A percentile compares a stretch with the other conserved stretches of the same genome.
phyloP scores from a whole-genome alignment of 2,797 vertebrate species.

The Manis pentadactyla region DNA sequence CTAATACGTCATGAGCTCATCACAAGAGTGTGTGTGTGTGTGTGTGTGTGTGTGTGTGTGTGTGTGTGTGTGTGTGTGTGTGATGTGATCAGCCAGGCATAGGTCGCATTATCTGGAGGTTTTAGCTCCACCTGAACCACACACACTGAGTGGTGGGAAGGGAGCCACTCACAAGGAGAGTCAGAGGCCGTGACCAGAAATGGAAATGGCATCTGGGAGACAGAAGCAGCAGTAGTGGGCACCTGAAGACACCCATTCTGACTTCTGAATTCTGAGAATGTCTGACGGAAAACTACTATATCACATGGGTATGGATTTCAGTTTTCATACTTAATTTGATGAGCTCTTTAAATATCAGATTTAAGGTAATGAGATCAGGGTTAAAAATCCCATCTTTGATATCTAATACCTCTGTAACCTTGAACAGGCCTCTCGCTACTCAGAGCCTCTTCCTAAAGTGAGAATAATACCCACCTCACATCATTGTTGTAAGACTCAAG shows the following conservation, averaged over 20 bases:
- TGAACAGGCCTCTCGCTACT: background rate
- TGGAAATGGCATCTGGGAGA: background rate
- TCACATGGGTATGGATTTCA: background rate
- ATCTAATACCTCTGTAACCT: background rate
- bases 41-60: background rate
- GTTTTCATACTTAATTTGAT: conserved; percentile 34
- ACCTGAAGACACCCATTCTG: background rate
- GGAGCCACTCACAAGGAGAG: background rate
- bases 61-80: background rate
- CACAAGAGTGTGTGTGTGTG: background rate
- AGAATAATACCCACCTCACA: background rate
- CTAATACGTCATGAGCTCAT: background rate
- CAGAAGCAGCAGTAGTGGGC: background rate
- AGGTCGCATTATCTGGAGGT: background rate
- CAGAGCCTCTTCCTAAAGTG: background rate
- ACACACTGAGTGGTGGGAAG: background rate
- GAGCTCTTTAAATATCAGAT: conserved; percentile 3
- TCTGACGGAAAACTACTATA: background rate
- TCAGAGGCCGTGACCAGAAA: background rate
- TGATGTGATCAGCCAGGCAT: background rate
- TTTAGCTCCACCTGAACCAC: background rate
- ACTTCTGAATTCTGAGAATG: background rate
- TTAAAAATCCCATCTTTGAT: background rate
- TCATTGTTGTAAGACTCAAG: background rate
- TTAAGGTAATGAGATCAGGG: background rate